Conservation (phyloP, 2,888 invertebrate genomes). For the Conus canariensis region DNA sequence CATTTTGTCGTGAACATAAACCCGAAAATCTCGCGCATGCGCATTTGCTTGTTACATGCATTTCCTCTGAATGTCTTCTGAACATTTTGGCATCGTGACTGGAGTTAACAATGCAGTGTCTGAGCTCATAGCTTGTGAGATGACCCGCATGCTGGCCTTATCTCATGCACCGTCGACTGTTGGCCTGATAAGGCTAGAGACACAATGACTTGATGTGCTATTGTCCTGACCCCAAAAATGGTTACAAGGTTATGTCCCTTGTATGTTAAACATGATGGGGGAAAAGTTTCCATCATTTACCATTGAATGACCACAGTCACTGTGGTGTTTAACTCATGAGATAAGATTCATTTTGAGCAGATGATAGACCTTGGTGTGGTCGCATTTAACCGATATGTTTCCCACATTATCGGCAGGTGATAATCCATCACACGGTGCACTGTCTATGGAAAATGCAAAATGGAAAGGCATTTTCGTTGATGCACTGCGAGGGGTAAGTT, state of each 20-base stretch:
- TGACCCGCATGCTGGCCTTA: conserved; percentile 30
- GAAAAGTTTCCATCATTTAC: conserved; percentile 22
- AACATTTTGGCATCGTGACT: conserved; percentile 43
- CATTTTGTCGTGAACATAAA: conserved; percentile 30
- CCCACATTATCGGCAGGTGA: conserved; percentile 47
- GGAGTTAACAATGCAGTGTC: conserved; percentile 38
- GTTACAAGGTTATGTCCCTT: conserved; percentile 57
- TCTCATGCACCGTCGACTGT: conserved; percentile 10
- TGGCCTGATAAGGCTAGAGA: conserved; percentile 12
- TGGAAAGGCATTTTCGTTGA: conserved; percentile 95
- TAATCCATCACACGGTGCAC: conserved; percentile 43
- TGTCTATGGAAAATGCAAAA: conserved; percentile 92
- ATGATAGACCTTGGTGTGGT: conserved; percentile 22
- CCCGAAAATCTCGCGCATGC: conserved; percentile 45
- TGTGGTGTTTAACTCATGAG: neutral
- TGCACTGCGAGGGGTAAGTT: conserved; percentile 89
- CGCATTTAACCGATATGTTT: conserved; percentile 49
- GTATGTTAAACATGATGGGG: conserved; percentile 60
- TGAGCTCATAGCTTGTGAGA: conserved; percentile 18
- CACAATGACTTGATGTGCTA: conserved; percentile 27
- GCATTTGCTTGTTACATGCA: conserved; percentile 42
- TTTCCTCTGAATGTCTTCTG: conserved; percentile 51
- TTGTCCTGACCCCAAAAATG: conserved; percentile 43
- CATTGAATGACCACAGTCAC: conserved; percentile 2
- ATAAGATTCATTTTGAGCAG: conserved; percentile 26